Percentiles rank a stretch among this genome's conserved stretches.
Conservation (phyloP, 2,888 invertebrate species). For the Coelinius sp. region DNA sequence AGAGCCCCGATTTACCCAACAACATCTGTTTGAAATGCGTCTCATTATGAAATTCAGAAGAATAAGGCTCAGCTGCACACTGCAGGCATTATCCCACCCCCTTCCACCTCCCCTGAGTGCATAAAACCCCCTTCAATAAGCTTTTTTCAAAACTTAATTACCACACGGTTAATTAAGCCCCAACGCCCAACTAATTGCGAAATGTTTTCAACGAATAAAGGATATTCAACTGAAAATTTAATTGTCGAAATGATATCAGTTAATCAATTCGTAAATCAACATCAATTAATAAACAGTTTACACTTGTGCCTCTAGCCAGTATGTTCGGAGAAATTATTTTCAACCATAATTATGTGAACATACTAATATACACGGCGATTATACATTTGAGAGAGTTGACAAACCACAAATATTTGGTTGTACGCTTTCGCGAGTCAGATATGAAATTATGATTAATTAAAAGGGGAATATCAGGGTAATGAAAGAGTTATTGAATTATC, state of each 20-base stretch:
- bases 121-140: slow-evolving; percentile 11
- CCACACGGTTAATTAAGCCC: slow-evolving; percentile 8
- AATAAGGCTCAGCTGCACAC: slow-evolving; percentile 35
- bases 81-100: slow-evolving; percentile 2
- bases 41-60: slow-evolving; percentile 60
- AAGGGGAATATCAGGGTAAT: not conserved
- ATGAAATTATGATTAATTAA: slow-evolving; percentile 14
- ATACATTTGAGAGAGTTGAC: slow-evolving; percentile 50
- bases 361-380: slow-evolving; percentile 60
- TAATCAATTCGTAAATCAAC: slow-evolving; percentile 10
- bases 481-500: slow-evolving; percentile 5
- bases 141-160: slow-evolving; percentile 17
- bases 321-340: slow-evolving; percentile 46
- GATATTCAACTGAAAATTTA: not conserved
- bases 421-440: slow-evolving; percentile 32
- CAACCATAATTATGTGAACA: slow-evolving; percentile 62
- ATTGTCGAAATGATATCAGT: not conserved
- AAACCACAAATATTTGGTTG: slow-evolving; percentile 53
- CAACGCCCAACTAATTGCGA: not conserved
- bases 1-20: slow-evolving; percentile 59
- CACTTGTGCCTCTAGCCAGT: not conserved
- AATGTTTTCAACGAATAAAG: not conserved
- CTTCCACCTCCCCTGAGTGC: not conserved
- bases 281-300: slow-evolving; percentile 22
- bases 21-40: slow-evolving; percentile 61